Evolutionary conservation across 1,140 invertebrate genomes (phyloP), one percentile per base, ranked within the genome.

Genomic region (Hyles euphorbiae): DNA sequence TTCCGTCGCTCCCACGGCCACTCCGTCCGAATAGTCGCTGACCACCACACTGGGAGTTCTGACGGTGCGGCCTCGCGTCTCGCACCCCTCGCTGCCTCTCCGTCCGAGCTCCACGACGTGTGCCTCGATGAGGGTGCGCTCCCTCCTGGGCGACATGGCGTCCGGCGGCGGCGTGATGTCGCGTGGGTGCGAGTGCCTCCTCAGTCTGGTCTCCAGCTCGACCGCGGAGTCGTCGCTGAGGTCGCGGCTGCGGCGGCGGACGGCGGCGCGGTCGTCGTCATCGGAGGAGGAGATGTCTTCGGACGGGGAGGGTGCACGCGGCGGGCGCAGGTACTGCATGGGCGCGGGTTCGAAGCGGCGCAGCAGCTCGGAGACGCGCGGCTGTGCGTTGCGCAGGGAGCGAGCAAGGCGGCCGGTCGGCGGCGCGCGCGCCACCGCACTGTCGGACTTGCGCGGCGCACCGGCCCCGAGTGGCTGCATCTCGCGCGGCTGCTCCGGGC

Each of bases 31-130:
- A 72, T 95, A 95, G 78, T 96, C 95, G 67, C 94, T 95, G 2
- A 96, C 94, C 3, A 96, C 94, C 11, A 96, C 95, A 12, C 94
- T 95, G 0, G 95, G 95, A 0, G 95, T 95, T 36, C 95, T 81
- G 74, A 94, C 94, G 68, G 92, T 94, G 1, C 94, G 89, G 3
- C 89, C 88, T 9, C 81, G 72, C 2, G 74, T 81, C 63, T 87
- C 86, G 58, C 79, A 78, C 9, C 84, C 87, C 58, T 88, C 85
- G 70, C 85, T 89, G 34, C 83, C 79, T 53, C 83, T 65, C 58
- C 86, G 68, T 2, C 82, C 84, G 52, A 85, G 60, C 48, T 88
- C 86, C 32, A 88, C 81, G 48, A 86, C 84, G 53, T 88, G 78
- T 44, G 89, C 89, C 65, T 90, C 88, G 7, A 90, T 76, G 8